phyloP scores from a whole-genome alignment of 2,888 invertebrate species.

The Coelinius sp. region DNA sequence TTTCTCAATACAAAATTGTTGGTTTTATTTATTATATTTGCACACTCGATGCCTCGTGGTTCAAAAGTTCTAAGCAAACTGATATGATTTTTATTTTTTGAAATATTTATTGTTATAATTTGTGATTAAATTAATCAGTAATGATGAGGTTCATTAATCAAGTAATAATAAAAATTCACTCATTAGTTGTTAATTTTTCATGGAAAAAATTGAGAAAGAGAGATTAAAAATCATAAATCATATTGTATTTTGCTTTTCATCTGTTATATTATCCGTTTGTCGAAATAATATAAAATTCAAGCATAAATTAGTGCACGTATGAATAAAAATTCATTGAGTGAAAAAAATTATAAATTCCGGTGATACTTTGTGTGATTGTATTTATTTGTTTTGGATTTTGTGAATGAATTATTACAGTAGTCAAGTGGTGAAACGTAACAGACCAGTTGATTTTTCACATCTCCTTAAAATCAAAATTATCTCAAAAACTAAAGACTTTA shows the following conservation, averaged over 20 bases:
- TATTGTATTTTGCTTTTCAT: not conserved
- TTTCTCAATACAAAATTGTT: not conserved
- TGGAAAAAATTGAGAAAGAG: not conserved
- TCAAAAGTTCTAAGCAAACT: slow-evolving; percentile 1
- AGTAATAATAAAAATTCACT: too few relatives aligned
- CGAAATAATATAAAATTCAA: not conserved
- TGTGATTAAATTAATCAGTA: too few relatives aligned
- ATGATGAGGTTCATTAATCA: too few relatives aligned
- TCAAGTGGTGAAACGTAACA: not conserved
- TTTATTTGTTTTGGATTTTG: not conserved
- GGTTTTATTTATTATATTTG: not conserved
- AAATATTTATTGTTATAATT: too few relatives aligned
- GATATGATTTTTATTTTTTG: not conserved
- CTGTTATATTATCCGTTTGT: not conserved
- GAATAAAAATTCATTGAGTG: not conserved
- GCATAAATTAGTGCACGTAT: not conserved
- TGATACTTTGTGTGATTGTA: not conserved
- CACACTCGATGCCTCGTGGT: not conserved
- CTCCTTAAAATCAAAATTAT: not conserved
- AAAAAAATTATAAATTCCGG: not conserved
- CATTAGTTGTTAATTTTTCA: not conserved
- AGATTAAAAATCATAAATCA: not conserved
- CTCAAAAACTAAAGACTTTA: too few relatives aligned
- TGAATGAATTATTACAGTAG: not conserved
- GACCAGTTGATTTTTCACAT: not conserved